Evolutionary conservation across 2,888 invertebrate genomes (phyloP).

Genomic region (Aphrophora alni): DNA sequence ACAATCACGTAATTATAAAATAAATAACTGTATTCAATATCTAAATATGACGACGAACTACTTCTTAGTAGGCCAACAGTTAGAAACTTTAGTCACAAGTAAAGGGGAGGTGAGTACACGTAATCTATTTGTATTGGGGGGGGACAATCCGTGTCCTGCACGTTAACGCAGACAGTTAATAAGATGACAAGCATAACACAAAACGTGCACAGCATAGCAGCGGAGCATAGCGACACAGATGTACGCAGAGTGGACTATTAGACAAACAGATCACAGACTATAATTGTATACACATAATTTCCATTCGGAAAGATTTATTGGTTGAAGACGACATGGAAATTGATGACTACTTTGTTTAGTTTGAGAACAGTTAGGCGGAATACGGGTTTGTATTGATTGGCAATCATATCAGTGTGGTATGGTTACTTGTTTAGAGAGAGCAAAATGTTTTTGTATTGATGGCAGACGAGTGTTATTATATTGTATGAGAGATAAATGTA

Average conservation of each 20-base stretch:
- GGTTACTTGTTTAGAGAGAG: no score
- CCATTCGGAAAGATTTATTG: neutral
- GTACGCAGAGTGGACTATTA: neutral
- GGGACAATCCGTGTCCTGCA: neutral
- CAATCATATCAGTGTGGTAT: neutral
- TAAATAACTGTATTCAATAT: no score
- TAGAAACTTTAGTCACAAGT: neutral
- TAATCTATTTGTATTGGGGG: neutral
- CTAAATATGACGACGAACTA: no score
- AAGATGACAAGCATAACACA: conserved; percentile 2
- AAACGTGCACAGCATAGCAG: neutral
- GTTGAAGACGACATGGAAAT: neutral
- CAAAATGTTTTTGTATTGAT: no score
- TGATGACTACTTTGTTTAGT: neutral
- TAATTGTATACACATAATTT: neutral
- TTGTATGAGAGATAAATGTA: no score
- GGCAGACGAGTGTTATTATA: no score
- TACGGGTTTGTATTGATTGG: neutral
- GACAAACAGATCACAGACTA: neutral
- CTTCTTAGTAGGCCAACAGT: no score
- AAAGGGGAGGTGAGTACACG: neutral
- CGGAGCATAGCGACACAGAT: neutral
- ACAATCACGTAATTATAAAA: no score
- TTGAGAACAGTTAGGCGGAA: neutral
- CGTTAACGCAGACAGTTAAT: neutral